These are phyloP conservation scores for Sarotherodon lohbergeri DNA, from an alignment of 2,113 vertebrate species.

Conservation along the genomic window DNA sequence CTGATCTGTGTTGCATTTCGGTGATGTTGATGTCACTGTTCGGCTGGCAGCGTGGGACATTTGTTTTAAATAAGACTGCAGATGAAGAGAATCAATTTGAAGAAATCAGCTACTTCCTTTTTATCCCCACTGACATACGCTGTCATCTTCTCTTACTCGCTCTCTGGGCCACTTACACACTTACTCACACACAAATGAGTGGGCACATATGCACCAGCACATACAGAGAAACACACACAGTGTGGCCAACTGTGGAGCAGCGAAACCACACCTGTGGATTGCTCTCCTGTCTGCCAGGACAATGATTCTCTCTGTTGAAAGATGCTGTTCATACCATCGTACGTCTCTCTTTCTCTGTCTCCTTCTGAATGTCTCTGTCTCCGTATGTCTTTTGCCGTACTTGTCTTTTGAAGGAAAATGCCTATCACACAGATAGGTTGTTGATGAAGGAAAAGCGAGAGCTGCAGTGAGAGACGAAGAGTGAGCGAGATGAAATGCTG, in stretches of 20 bases:
- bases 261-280: constrained; percentile 69
- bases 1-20: background rate
- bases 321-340: constrained; percentile 50
- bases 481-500: constrained; percentile 69
- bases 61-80: constrained; percentile 14
- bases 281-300: constrained; percentile 47
- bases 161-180: background rate
- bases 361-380: constrained; percentile 40
- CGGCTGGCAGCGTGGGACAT: background rate
- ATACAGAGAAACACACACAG: background rate
- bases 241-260: background rate
- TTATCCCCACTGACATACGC: constrained; percentile 43
- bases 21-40: background rate
- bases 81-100: constrained; percentile 31
- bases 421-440: constrained; percentile 54
- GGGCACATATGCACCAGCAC: background rate
- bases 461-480: constrained; percentile 40
- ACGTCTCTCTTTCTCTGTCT: constrained; percentile 27
- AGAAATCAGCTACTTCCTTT: constrained; percentile 41
- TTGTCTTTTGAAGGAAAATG: constrained; percentile 52
- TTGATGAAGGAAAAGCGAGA: constrained; percentile 47
- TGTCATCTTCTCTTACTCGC: constrained; percentile 59
- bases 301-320: constrained; percentile 73
- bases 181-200: background rate
- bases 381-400: constrained; percentile 16